Base-by-base conservation (phyloP, 92 coral and sea anemone genomes). In the Actinostola sp. region DNA sequence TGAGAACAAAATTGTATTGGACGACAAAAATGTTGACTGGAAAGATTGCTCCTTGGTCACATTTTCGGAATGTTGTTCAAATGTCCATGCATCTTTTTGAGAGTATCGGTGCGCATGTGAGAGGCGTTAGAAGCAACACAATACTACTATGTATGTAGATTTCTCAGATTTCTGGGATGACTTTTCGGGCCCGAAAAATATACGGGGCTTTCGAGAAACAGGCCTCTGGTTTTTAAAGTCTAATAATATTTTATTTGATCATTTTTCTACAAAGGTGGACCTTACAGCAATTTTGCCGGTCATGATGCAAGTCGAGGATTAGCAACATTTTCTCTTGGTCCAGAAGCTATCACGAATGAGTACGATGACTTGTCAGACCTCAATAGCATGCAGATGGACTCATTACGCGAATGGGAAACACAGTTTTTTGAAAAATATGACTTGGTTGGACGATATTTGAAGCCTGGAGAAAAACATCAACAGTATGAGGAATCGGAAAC, bases 231-330 rank as follows among this genome's bases (percentile, higher is more conserved):
- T n/a, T n/a, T n/a, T n/a, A n/a, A n/a, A n/a, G n/a, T n/a, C n/a
- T n/a, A n/a, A n/a, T n/a, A n/a, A n/a, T n/a, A n/a, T 15, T 9
- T 9, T 46, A 4, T 48, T 13, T 28, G 23, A 14, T 13, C 27
- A 3, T 13, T 30, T 34, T 48, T 30, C 55, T 42, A 65, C 71
- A 16, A 21, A 95, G 99, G 97, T 66, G 99, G 99, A 31, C 99
- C 99, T 30, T 95, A 95, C 61, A 77, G 87, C 57, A 89, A 84
- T 72, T 95, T 95, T 92, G 97, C 80, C 1, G 99, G 99, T 13
- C 99, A 90, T 80, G 99, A 95, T 86, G 99, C 99, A 21, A 95
- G 99, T 75, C 71, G 99, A 81, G 99, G 99, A 29, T 80, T 95
- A 70, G 99, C 99, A 26, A 95, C 97, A 38, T 95, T 95, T 78